These are phyloP conservation scores for Ophion ellenae DNA, from an alignment of 2,888 invertebrate species.

Conservation along the genomic window DNA sequence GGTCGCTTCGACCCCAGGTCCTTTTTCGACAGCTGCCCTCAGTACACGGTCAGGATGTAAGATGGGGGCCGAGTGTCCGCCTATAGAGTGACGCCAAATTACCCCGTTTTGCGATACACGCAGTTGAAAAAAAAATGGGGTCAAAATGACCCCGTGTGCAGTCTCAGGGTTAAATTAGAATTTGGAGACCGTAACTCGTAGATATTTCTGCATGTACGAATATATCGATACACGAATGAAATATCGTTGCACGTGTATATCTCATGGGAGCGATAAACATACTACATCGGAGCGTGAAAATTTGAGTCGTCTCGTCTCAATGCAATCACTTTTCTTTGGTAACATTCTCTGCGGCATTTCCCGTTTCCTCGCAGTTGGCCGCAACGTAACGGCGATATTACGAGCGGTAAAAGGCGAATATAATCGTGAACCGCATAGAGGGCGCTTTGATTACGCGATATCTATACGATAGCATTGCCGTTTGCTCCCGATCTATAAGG, in stretches of 20 bases:
- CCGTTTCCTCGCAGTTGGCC: constrained; percentile 25
- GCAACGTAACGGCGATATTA: constrained; percentile 57
- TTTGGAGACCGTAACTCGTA: no score
- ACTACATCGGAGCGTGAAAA: constrained; percentile 42
- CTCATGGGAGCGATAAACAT: constrained; percentile 14
- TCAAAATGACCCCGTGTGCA: no score
- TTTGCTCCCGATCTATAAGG: constrained; percentile 40
- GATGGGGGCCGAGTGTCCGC: no score
- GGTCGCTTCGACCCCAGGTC: no score
- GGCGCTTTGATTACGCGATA: constrained; percentile 3
- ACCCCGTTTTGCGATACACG: no score
- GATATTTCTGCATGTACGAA: not conserved
- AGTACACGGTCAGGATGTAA: no score
- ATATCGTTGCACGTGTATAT: not conserved
- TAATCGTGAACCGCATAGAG: constrained; percentile 32
- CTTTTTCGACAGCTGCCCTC: no score
- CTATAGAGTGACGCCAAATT: no score
- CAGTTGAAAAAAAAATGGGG: no score
- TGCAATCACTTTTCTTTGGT: constrained; percentile 39
- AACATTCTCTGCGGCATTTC: constrained; percentile 14
- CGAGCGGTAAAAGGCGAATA: constrained; percentile 59
- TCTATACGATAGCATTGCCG: not conserved
- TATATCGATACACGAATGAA: not conserved
- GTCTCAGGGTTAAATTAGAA: no score
- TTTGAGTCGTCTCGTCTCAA: constrained; percentile 28